phyloP scores from a whole-genome alignment of 2,797 vertebrate species.

The Hemibagrus guttatus region DNA sequence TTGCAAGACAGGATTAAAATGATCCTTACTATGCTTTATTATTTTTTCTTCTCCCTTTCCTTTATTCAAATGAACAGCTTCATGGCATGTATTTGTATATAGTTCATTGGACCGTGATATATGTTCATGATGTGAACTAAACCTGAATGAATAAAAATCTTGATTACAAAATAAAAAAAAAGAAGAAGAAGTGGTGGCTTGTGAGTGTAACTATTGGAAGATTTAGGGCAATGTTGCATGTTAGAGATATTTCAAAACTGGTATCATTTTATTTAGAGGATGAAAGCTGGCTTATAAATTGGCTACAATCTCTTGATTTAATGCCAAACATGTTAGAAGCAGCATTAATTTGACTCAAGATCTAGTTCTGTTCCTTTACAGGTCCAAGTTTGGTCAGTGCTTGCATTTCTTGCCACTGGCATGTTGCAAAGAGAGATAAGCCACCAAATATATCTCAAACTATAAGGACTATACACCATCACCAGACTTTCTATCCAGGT shows the following conservation, averaged over 20 bases:
- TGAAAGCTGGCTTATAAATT: neutral
- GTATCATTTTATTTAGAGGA: conserved; percentile 7
- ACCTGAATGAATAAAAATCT: no score
- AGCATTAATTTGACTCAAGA: neutral
- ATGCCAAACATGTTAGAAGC: neutral
- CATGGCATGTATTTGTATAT: no score
- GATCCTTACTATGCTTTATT: no score
- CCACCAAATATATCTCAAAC: neutral
- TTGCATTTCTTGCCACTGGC: neutral
- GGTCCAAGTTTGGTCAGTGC: neutral
- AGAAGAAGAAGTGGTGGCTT: neutral
- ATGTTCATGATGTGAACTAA: no score
- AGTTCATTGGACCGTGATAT: no score
- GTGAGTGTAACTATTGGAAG: conserved; percentile 7
- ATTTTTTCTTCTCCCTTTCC: no score
- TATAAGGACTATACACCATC: neutral
- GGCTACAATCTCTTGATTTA: neutral
- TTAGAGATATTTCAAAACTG: neutral
- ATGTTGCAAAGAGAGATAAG: neutral
- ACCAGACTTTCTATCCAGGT: neutral
- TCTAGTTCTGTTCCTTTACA: neutral
- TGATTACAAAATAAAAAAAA: neutral
- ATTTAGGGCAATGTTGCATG: neutral
- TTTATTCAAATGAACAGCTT: no score
- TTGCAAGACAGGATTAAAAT: no score